Evolutionary conservation across 2,888 invertebrate species (phyloP).

Genomic region (Strigamia maritima): DNA sequence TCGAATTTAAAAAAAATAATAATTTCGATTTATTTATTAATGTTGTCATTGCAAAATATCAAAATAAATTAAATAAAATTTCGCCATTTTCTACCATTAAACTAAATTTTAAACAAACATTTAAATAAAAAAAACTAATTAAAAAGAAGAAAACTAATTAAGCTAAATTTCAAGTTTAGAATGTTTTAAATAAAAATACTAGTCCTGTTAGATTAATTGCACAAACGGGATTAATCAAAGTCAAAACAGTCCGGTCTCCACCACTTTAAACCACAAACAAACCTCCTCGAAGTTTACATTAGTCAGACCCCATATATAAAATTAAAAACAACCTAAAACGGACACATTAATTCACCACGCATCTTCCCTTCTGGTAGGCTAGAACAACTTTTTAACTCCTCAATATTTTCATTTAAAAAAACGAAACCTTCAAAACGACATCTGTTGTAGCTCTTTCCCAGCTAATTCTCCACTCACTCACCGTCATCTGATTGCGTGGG

Average conservation of each 20-base stretch:
- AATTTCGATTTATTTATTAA: too few species aligned
- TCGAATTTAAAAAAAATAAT: too few species aligned
- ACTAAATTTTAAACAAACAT: too few species aligned
- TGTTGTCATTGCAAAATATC: too few species aligned
- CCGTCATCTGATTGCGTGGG: background rate
- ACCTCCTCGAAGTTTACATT: background rate
- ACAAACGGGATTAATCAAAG: background rate
- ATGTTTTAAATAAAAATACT: background rate
- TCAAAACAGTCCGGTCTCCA: background rate
- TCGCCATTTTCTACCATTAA: too few species aligned
- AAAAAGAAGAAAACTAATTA: too few species aligned
- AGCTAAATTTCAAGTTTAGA: too few species aligned
- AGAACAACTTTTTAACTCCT: background rate
- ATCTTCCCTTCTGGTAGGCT: background rate
- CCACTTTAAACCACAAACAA: background rate
- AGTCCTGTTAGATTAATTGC: background rate
- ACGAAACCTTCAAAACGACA: background rate
- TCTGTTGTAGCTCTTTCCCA: background rate
- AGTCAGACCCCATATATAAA: background rate
- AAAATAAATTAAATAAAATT: too few species aligned
- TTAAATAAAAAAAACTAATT: too few species aligned
- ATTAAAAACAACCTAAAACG: background rate
- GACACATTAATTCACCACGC: background rate
- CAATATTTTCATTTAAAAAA: background rate
- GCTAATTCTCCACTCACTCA: background rate